Evolutionary conservation across 2,888 invertebrate genomes (phyloP).

Genomic region (Listrodromus nycthemerus): DNA sequence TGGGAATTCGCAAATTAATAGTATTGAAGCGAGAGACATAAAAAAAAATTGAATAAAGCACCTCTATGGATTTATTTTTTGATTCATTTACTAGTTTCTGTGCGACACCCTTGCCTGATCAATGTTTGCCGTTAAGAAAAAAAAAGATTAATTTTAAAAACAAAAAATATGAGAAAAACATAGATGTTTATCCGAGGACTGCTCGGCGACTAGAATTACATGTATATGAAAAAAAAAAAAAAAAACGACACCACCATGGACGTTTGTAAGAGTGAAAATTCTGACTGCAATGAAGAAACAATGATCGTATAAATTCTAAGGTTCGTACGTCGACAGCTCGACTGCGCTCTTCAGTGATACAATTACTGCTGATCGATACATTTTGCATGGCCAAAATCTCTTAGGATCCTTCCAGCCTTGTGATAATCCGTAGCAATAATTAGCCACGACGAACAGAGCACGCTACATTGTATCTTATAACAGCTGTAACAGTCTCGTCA

Average conservation of each 20-base stretch:
- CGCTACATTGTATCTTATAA: constrained; percentile 13
- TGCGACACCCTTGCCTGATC: constrained; percentile 43
- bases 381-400: constrained; percentile 47
- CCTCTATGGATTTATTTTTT: constrained; percentile 71
- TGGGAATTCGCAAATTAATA: constrained; percentile 54
- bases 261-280: constrained; percentile 20
- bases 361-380: constrained; percentile 6
- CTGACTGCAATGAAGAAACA: background rate
- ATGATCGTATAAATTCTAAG: constrained; percentile 8
- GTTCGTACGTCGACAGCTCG: background rate
- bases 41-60: constrained; percentile 65
- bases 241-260: background rate
- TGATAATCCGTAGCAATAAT: constrained; percentile 56
- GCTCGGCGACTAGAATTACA: constrained; percentile 39
- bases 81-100: constrained; percentile 67
- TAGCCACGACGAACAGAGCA: constrained; percentile 33
- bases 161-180: background rate
- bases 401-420: constrained; percentile 55
- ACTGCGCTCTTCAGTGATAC: background rate
- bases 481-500: constrained; percentile 23
- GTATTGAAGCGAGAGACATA: constrained; percentile 57
- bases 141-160: no score
- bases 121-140: constrained; percentile 5
- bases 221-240: background rate
- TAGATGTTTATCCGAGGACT: constrained; percentile 46